phyloP scores from a whole-genome alignment of 2,797 vertebrate genomes.

The Poeciliopsis gracilis region DNA sequence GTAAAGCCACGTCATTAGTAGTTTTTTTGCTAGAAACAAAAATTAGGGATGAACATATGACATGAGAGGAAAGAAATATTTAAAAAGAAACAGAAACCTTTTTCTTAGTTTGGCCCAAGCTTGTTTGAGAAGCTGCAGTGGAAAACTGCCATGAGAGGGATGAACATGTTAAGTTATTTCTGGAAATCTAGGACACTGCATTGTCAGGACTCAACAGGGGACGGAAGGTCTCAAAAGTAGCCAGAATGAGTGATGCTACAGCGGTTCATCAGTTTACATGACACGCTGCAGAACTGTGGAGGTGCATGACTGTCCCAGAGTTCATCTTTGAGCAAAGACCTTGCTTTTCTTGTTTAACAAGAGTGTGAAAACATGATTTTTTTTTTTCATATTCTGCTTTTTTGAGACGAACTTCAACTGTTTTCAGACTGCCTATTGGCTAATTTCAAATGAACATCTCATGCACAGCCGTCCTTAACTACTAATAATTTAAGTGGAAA shows the following conservation, averaged over 20 bases:
- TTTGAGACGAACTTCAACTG: not conserved
- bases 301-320: not conserved
- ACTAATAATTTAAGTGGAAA: conserved; percentile 35
- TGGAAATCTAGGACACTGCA: conserved; percentile 6
- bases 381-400: not conserved
- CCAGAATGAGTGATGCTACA: not conserved
- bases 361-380: not conserved
- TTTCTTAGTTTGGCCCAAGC: not conserved
- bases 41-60: not conserved
- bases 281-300: not conserved
- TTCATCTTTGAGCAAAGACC: not conserved
- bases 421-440: not conserved
- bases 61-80: not conserved
- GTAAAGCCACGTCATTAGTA: not conserved
- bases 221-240: conserved; percentile 5
- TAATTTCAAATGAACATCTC: not conserved
- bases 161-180: conserved; percentile 1
- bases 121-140: not conserved
- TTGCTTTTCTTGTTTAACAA: not conserved
- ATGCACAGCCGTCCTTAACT: conserved; percentile 9
- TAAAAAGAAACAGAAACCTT: not conserved
- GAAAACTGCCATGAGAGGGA: not conserved
- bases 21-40: not conserved
- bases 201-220: not conserved
- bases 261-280: not conserved